Evolutionary conservation across 2,113 vertebrate genomes (phyloP).

Genomic region (Semicossyphus pulcher): DNA sequence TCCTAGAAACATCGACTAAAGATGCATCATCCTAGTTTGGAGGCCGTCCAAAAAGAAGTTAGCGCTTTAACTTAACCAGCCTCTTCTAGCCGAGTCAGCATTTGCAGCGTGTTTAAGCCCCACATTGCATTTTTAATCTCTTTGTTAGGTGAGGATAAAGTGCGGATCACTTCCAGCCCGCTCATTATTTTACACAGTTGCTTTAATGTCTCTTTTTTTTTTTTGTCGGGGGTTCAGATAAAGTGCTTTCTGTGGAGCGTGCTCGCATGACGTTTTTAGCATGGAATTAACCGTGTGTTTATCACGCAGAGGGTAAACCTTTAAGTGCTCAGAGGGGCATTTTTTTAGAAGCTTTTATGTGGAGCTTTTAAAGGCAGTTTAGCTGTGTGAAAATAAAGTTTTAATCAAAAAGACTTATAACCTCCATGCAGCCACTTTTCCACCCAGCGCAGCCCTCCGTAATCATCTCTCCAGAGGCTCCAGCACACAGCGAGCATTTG

Average conservation of each 20-base stretch:
- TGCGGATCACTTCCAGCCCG: conserved; percentile 58
- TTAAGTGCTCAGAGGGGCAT: conserved; percentile 27
- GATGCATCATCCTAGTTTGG: conserved; percentile 27
- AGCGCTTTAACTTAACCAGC: conserved; percentile 58
- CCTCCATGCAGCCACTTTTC: conserved; percentile 12
- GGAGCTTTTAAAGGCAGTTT: conserved; percentile 31
- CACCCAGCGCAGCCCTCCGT: conserved; percentile 16
- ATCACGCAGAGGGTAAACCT: conserved; percentile 34
- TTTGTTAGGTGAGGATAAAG: conserved; percentile 74
- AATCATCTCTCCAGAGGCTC: conserved; percentile 47
- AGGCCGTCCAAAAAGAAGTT: conserved; percentile 52
- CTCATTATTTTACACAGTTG: conserved; percentile 74
- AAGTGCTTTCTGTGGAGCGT: conserved; percentile 53
- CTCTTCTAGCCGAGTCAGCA: conserved; percentile 75
- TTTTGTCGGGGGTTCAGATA: conserved; percentile 32
- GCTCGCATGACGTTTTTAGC: conserved; percentile 49
- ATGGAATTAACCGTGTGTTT: conserved; percentile 46
- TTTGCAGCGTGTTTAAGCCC: conserved; percentile 63
- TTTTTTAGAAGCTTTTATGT: conserved; percentile 20
- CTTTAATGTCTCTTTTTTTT: conserved; percentile 53
- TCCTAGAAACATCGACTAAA: conserved; percentile 19
- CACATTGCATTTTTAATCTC: conserved; percentile 79
- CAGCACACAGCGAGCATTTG: conserved; percentile 39
- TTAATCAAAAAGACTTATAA: conserved; percentile 22
- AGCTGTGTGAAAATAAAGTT: conserved; percentile 33